Conservation (phyloP, 2,888 invertebrate species). For the Dascillus cervinus region DNA sequence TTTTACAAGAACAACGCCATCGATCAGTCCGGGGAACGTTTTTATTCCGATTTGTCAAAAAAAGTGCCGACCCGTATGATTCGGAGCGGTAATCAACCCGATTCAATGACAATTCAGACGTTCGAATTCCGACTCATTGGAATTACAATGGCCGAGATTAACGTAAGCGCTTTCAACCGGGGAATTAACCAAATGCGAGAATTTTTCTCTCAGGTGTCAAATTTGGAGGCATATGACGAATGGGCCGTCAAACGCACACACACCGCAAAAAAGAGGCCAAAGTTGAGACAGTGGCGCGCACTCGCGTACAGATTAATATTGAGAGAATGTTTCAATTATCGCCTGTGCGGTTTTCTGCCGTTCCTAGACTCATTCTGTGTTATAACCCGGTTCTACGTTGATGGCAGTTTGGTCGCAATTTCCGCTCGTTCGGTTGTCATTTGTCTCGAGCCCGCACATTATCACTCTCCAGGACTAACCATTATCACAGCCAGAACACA, state of each 20-base stretch:
- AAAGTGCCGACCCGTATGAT: constrained; percentile 20
- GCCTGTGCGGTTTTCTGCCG: too few species aligned
- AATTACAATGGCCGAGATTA: constrained; percentile 18
- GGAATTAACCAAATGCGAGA: neutral
- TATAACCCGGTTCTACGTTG: constrained; percentile 7
- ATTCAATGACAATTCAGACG: constrained; percentile 14
- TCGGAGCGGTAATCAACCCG: constrained; percentile 16
- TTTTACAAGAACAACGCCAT: too few species aligned
- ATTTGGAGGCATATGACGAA: neutral
- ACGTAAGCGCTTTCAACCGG: constrained; percentile 1
- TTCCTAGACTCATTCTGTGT: too few species aligned
- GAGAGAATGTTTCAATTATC: too few species aligned
- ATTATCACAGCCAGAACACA: constrained; percentile 20
- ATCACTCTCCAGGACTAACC: constrained; percentile 15
- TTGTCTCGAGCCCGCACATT: constrained; percentile 13
- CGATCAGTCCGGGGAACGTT: constrained; percentile 23
- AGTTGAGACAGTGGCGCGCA: too few species aligned
- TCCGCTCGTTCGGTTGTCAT: constrained; percentile 11
- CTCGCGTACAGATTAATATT: too few species aligned
- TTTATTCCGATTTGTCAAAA: too few species aligned
- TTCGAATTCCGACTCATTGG: constrained; percentile 14
- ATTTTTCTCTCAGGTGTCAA: neutral
- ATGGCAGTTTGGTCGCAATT: constrained; percentile 15
- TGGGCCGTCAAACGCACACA: neutral
- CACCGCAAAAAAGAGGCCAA: too few species aligned